These are phyloP conservation scores for Sakesphorus luctuosus DNA, from an alignment of 2,113 vertebrate species.

Conservation along the genomic window DNA sequence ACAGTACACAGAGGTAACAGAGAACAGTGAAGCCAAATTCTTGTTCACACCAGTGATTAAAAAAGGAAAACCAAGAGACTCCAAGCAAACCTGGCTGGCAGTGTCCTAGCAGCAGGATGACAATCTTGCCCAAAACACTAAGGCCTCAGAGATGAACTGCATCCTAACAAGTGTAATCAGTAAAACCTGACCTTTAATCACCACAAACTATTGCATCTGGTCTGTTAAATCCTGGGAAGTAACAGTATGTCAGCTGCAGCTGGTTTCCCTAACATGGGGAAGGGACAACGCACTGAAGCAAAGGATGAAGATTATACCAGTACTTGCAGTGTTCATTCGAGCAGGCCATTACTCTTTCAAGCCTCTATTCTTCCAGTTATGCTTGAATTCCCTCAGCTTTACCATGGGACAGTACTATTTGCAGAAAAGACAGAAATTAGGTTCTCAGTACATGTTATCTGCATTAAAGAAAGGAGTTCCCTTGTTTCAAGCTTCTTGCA, in stretches of 20 bases:
- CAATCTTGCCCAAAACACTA: not conserved
- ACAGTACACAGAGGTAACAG: not conserved
- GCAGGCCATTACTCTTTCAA: not conserved
- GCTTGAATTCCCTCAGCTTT: not conserved
- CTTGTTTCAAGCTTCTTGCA: not conserved
- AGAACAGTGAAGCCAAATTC: not conserved
- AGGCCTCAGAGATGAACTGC: not conserved
- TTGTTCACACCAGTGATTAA: accelerated
- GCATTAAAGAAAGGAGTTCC: not conserved
- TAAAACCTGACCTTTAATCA: not conserved
- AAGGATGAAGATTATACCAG: not conserved
- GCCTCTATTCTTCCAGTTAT: not conserved
- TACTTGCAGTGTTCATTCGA: not conserved
- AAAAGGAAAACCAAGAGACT: not conserved
- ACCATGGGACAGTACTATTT: not conserved
- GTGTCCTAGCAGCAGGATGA: not conserved
- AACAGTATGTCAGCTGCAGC: not conserved
- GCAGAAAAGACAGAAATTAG: not conserved
- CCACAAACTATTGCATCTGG: not conserved
- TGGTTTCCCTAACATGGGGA: not conserved
- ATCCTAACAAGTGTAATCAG: not conserved
- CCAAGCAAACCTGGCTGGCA: not conserved
- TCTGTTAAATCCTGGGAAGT: not conserved
- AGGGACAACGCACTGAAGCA: not conserved
- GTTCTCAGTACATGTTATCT: not conserved